Evolutionary conservation across 2,888 invertebrate genomes (phyloP), one percentile per base, ranked within the genome.

Genomic region (Belgica antarctica): DNA sequence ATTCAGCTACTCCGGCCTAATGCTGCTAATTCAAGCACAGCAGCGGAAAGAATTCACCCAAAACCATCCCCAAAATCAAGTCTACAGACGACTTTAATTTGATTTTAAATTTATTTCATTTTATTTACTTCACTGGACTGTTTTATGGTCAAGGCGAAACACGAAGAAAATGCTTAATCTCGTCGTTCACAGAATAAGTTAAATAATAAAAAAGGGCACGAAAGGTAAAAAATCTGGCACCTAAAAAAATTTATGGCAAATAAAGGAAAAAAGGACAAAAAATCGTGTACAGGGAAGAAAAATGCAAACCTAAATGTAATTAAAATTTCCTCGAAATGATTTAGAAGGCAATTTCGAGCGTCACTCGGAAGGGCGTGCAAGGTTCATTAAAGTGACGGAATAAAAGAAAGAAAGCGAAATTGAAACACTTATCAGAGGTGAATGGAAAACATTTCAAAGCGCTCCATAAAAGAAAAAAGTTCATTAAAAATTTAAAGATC

Each of bases 171-270:
- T 52, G 52, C 22, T 52, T 19, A 52, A 52, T 52, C 52, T 52
- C 52, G 22, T 52, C 52, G 22, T 41, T 46, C 52, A 52, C 12
- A 4, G 22, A 25, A 59, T 22, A 59, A 59, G 27, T 59, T 59
- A 59, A 59, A 27, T 27, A 27, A 25, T 22, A 7, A 22, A n/a
- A 59, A 19, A 15, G n/a, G 7, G 22, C 4, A 7, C 17, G n/a
- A 59, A 59, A 25, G n/a, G 25, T n/a, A 59, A 24, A 22, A 22
- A 52, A 4, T 61, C 27, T 15, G 8, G 15, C 27, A 31, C 34
- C 31, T 19, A 34, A 17, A 62, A 62, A 62, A 34, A 34, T 62
- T 62, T 62, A 62, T 62, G 62, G 62, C 62, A 62, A 31, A 62
- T 24, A 62, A 34, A 34, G 19, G 8, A 15, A 28, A 62, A 62